A percentile compares a stretch with the other conserved stretches of the same genome.
phyloP scores from a whole-genome alignment of 1,140 invertebrate species.

The Diorhabda carinulata region DNA sequence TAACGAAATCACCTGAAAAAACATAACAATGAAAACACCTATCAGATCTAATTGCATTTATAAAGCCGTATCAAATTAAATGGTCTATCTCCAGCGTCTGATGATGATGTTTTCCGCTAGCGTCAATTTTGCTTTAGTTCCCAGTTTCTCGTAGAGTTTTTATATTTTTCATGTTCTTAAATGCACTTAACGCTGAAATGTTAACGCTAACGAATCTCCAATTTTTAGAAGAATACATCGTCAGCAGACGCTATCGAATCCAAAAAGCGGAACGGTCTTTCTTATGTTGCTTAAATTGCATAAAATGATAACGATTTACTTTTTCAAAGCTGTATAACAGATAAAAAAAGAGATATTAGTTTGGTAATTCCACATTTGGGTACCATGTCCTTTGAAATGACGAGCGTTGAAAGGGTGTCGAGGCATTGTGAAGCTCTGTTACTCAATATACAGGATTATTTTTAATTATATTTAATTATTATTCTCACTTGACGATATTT shows the following conservation, averaged over 20 bases:
- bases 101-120: slow-evolving; percentile 2
- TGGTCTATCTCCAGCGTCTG: background rate
- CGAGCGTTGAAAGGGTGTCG: too few species aligned
- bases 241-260: background rate
- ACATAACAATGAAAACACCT: background rate
- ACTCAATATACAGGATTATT: too few species aligned
- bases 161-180: background rate
- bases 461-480: too few species aligned
- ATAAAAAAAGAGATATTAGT: too few species aligned
- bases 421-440: too few species aligned
- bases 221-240: background rate
- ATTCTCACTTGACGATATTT: too few species aligned
- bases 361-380: too few species aligned
- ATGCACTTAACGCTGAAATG: background rate
- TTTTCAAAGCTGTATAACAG: background rate
- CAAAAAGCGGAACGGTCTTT: background rate
- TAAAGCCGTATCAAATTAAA: background rate
- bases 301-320: background rate
- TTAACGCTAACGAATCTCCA: background rate
- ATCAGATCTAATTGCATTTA: slow-evolving; percentile 1
- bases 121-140: background rate
- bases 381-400: too few species aligned
- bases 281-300: background rate
- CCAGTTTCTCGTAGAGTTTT: background rate
- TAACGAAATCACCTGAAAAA: background rate